Base-by-base conservation (phyloP, 2,888 invertebrate species). In the Doris montereyensis region DNA sequence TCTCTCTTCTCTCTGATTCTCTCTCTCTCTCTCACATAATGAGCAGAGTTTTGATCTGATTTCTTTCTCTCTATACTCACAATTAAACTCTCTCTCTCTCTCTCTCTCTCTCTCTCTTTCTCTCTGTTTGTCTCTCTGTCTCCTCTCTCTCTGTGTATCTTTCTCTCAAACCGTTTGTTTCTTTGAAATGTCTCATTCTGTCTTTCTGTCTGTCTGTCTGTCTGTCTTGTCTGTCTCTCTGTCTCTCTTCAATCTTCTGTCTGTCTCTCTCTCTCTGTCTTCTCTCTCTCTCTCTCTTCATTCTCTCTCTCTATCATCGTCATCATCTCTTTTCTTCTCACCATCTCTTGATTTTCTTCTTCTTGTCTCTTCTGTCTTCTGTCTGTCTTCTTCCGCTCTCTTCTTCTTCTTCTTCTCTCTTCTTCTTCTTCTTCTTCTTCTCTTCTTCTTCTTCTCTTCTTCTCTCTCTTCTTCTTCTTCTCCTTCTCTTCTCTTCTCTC, bases 61-160 rank as follows among this genome's bases (percentile, higher is more conserved):
- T 13, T 13, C 10, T 70, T n/a, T 32, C 70, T 34, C 70, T 70
- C 70, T 35, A 34, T 21, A n/a, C 34, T 32, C 32, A 34, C 70
- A 34, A 17, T 70, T 21, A 34, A 13, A 34, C 34, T 32, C 70
- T 32, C 70, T 5, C 34, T 32, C 70, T 70, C 70, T 70, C 70
- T 70, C 70, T 32, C 70, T 70, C 34, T 32, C 13, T n/a, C 70
- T 70, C 70, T 13, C 34, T 70, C 10, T n/a, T n/a, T n/a, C n/a
- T n/a, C n/a, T n/a, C n/a, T n/a, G n/a, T n/a, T n/a, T n/a, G n/a
- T n/a, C n/a, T n/a, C 4, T 70, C 70, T 34, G n/a, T 70, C 70
- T 70, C 32, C 70, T 32, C 34, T 32, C 34, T 30, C 34, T 32
- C 70, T 70, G 34, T 70, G 10, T 34, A 32, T n/a, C 70, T 34